Evolutionary conservation across 1,140 invertebrate species (phyloP), one percentile per base, ranked within the genome.

Genomic region (Aphaenogaster floridana): DNA sequence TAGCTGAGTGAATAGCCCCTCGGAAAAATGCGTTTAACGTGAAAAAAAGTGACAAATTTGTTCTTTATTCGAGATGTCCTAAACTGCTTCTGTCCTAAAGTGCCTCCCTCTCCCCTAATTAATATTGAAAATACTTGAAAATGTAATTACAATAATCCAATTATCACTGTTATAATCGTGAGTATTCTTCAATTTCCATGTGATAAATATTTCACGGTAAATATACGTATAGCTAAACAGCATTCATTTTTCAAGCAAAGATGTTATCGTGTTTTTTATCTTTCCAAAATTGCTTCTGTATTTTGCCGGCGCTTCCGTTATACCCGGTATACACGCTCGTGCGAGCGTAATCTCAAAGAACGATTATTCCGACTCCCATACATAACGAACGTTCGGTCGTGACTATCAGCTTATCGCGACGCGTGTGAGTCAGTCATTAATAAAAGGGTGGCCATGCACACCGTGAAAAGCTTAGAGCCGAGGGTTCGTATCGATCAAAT

Each of bases 401-500:
- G 89, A 81, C 88, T 90, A 90, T 91, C 86, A 79, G 90, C 90
- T 91, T 90, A 90, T 92, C 88, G 91, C 76, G 81, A 89, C 68
- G 80, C 91, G 84, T 92, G 90, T 87, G 91, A 92, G 88, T 91
- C 90, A 86, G 87, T 90, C 88, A 90, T 90, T 90, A 90, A 90
- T 91, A 86, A 91, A 91, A 89, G 83, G 89, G 88, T 83, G 80
- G 59, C 63, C 54, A 57, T 89, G 79, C 74, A 77, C 68, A 77
- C 78, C 83, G 74, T 85, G 86, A 90, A 86, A 90, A 90, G 76
- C 74, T 50, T 54, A 76, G 72, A 83, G 64, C 61, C 84, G 89
- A 88, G 90, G 91, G 86, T 85, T 89, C 52, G 91, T 92, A 92
- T 92, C 91, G 91, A 92, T 92, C 91, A 92, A 92, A 92, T 92